These are phyloP conservation scores for Melipona quadrifasciata DNA, from an alignment of 1,140 invertebrate species.

Conservation along the genomic window DNA sequence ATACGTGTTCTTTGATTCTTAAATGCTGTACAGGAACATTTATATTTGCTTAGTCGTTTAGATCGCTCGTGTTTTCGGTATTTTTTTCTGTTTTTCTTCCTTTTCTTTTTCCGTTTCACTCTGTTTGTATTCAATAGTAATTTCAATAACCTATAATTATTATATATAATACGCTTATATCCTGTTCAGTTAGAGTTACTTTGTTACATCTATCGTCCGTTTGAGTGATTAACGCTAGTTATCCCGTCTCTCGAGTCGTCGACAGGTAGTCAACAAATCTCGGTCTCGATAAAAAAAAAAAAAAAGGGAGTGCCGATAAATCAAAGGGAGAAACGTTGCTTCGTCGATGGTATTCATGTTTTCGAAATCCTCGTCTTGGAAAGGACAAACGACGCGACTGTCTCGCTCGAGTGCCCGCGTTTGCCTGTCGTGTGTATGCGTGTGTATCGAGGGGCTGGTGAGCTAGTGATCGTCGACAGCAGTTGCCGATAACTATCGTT, in stretches of 20 bases:
- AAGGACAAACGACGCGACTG: constrained; percentile 31
- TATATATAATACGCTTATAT: constrained; percentile 52
- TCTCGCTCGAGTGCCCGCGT: not conserved
- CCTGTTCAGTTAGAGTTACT: constrained; percentile 67
- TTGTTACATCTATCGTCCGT: constrained; percentile 61
- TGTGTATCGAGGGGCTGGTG: not conserved
- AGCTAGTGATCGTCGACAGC: not conserved
- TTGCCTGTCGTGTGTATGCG: not conserved
- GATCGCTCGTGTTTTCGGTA: constrained; percentile 64
- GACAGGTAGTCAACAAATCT: not conserved
- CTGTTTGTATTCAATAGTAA: constrained; percentile 60
- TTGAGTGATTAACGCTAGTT: constrained; percentile 66
- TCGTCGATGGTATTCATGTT: no score
- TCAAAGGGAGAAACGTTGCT: no score
- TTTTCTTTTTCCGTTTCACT: constrained; percentile 34
- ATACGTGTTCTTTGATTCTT: constrained; percentile 81
- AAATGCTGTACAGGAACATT: constrained; percentile 83
- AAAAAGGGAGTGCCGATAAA: not conserved
- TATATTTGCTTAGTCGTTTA: constrained; percentile 74
- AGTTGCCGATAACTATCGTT: not conserved
- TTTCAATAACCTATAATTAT: constrained; percentile 55
- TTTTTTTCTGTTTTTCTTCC: constrained; percentile 41
- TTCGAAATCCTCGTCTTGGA: constrained; percentile 29
- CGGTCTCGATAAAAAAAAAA: not conserved
- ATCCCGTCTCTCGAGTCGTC: not conserved